Percentiles rank a stretch among this genome's conserved stretches.
Evolutionary conservation across 2,888 invertebrate genomes (phyloP).

Genomic region (Drosophila austrosaltans): DNA sequence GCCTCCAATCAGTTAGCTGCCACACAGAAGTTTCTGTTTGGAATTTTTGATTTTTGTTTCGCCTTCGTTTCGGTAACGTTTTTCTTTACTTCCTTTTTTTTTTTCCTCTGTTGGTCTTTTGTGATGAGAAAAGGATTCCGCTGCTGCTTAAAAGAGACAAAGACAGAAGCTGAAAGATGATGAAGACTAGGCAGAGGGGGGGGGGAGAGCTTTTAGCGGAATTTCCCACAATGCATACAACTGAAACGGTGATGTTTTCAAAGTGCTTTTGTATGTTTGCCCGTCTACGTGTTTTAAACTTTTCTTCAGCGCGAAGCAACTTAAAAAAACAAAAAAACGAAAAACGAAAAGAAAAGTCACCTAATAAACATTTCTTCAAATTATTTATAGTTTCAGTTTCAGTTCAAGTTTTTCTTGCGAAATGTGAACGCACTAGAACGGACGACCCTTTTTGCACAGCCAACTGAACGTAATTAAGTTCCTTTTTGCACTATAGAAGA

Average conservation of each 20-base stretch:
- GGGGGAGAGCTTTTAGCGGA: conserved; percentile 55
- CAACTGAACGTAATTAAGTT: conserved; percentile 5
- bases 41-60: conserved; percentile 48
- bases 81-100: no score
- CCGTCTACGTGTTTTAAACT: conserved; percentile 8
- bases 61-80: conserved; percentile 3
- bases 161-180: conserved; percentile 7
- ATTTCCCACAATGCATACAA: conserved; percentile 37
- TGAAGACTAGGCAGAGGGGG: not conserved
- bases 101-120: not conserved
- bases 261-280: conserved; percentile 13
- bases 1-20: conserved; percentile 21
- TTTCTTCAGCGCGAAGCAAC: no score
- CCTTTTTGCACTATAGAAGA: not conserved
- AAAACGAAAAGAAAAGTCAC: conserved; percentile 8
- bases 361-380: conserved; percentile 13
- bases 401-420: not conserved
- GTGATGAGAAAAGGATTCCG: conserved; percentile 42
- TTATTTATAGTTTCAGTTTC: conserved; percentile 6
- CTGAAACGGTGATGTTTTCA: conserved; percentile 27
- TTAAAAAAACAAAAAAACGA: no score
- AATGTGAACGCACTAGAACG: not conserved
- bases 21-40: conserved; percentile 29
- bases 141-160: conserved; percentile 34
- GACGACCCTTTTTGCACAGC: not conserved